Base-by-base conservation (phyloP, 2,888 invertebrate species). In the Coelogynopora nodosa region DNA sequence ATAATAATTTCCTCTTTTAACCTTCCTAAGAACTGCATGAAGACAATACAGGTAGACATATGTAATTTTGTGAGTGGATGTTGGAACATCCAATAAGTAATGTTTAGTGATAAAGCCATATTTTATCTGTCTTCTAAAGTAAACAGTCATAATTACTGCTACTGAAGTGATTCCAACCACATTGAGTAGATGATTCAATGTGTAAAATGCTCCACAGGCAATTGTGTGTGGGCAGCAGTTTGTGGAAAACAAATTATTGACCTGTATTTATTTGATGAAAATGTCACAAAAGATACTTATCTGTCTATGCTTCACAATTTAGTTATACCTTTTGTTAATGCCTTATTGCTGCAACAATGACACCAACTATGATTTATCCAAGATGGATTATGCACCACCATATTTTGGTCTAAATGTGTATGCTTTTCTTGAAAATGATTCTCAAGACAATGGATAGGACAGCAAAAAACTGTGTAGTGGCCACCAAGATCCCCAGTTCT, bases 401-500 rank as follows among this genome's bases (percentile, higher is more conserved):
- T 27, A 80, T 23, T 80, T 80, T 27, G 5, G 81, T 80, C 81
- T 10, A 80, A n/a, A 23, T n/a, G 81, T 80, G 5, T 23, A 27
- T 27, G 26, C 23, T 80, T 80, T 13, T 80, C 23, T 80, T 27
- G 81, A 80, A 23, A 80, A 80, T 49, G 81, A 80, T 80, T n/a
- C 81, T 23, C 29, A 80, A n/a, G 81, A 80, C 81, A 80, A 80
- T 80, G 27, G 81, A 80, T 80, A 80, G 81, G 81, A 80, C 23
- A 27, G 81, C 81, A n/a, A n/a, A n/a, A n/a, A n/a, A n/a, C n/a
- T n/a, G n/a, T n/a, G n/a, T n/a, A n/a, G 81, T 80, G 81, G 23
- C 29, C 81, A 80, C 81, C 81, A 80, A 80, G 81, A 80, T 80
- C 81, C 29, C 81, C 81, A 80, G 81, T 13, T 80, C 81, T 80